Base-by-base conservation (phyloP, 2,888 invertebrate genomes). In the Scaptomyza polygonia region DNA sequence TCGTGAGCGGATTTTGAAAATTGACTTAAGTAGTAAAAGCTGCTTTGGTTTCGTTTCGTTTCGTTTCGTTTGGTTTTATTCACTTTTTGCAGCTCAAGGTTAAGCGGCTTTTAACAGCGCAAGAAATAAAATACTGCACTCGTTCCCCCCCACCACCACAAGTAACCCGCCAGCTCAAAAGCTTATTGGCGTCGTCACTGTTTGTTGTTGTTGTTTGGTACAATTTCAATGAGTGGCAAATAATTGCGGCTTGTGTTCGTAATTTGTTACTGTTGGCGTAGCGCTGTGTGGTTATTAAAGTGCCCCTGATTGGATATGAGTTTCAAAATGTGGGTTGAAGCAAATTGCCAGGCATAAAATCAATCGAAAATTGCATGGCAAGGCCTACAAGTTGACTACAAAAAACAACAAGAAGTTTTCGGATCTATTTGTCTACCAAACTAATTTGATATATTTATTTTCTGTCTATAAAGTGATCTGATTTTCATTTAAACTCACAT, bases 1-100 rank as follows among this genome's bases (percentile, higher is more conserved):
- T 88, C 84, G 84, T 84, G 84, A 88, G 86, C 80, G 88, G 88
- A 84, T 84, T 84, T 88, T 68, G 61, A 86, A 88, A 86, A 86
- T 87, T 87, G 82, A 63, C 68, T 75, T 66, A 64, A 69, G 52
- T 81, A 25, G 5, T 25, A 57, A 77, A 74, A 72, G 57, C 66
- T 58, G 72, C 64, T 69, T 70, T 56, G 63, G 40, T 62, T 72
- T 70, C 54, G 52, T 55, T 64, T 66, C 4, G 44, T 45, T 52
- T 67, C 18, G 43, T 36, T 58, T 59, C 40, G 42, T 40, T 54
- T 74, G 40, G 52, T 21, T 65, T 61, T 62, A 39, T 56, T 49
- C 39, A 39, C 34, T 39, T 39, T 64, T 63, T 75, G 70, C 79
- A 67, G 68, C 81, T 76, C 82, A 82, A 82, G 82, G 82, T 83